Base-by-base conservation (phyloP, 2,888 invertebrate species). In the Bellardia pandia region DNA sequence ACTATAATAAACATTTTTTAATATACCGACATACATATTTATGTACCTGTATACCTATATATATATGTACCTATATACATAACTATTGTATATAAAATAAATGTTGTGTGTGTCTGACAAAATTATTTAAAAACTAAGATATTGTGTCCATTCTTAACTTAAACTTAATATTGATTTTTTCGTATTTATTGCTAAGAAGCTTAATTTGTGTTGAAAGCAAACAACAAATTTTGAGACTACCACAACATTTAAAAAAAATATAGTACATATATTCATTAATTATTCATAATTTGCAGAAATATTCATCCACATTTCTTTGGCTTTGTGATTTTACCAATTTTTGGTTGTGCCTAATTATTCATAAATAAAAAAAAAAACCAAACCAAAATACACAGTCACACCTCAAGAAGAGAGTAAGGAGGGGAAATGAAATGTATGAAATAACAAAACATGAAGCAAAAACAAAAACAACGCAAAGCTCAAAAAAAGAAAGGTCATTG, bases 401-500 rank as follows among this genome's bases (percentile, higher is more conserved):
- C 16, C 69, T 71, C 23, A 75, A 58, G 53, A 74, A 53, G 37
- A 66, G 69, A 74, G 78, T 68, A 64, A 60, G 5, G 23, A 64
- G 66, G 5, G 23, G 68, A 51, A 53, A 62, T 62, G 45, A 78
- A 60, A 79, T 75, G 60, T 62, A 79, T 75, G 60, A 56, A 64
- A 66, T 64, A 72, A 66, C 30, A 75, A 71, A 42, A 48, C 23
- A 48, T 8, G 14, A 13, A 78, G 14, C 6, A 51, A 72, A 58
- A 58, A 76, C 37, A 74, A 68, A 56, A 66, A 69, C 30, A 82
- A 78, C 14, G 48, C 23, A 56, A 45, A 40, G 11, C 66, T 51
- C 30, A 68, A 37, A 74, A 88, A 82, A 85, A 89, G 88, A 88
- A 88, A 88, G 88, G 88, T 88, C 88, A 86, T 81, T 83, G 79